Evolutionary conservation across 2,888 invertebrate genomes (phyloP).

Genomic region (Hartigia nigra): DNA sequence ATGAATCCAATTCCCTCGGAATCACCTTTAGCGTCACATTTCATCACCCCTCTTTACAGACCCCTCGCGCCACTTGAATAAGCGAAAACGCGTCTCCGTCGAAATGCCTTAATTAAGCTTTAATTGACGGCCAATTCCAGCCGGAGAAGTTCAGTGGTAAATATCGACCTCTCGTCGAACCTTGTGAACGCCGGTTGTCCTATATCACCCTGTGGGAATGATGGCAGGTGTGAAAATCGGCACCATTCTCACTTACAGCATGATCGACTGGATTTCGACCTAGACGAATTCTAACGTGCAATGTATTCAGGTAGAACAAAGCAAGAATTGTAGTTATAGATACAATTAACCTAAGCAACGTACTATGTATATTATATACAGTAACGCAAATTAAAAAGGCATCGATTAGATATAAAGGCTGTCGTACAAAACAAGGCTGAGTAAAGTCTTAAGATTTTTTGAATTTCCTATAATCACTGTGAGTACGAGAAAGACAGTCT

Average conservation of each 20-base stretch:
- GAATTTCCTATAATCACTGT: not conserved
- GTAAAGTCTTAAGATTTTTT: not conserved
- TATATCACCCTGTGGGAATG: not conserved
- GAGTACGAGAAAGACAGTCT: no score
- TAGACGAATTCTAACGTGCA: not conserved
- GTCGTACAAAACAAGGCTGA: no score
- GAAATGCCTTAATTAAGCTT: not conserved
- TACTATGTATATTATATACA: not conserved
- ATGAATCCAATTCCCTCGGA: not conserved
- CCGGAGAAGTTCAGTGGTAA: not conserved
- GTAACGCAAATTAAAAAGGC: not conserved
- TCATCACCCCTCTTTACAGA: not conserved
- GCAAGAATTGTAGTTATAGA: not conserved
- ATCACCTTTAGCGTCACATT: not conserved
- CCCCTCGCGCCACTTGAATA: not conserved
- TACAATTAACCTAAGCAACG: not conserved
- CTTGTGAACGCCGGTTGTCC: not conserved
- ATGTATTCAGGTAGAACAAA: not conserved
- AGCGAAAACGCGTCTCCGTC: not conserved
- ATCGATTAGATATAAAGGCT: no score
- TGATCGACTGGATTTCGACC: not conserved
- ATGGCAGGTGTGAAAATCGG: not conserved
- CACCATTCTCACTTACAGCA: not conserved
- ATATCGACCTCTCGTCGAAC: not conserved
- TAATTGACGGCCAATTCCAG: not conserved